phyloP scores from a whole-genome alignment of 2,113 vertebrate genomes.

The Prietella phreatophila region DNA sequence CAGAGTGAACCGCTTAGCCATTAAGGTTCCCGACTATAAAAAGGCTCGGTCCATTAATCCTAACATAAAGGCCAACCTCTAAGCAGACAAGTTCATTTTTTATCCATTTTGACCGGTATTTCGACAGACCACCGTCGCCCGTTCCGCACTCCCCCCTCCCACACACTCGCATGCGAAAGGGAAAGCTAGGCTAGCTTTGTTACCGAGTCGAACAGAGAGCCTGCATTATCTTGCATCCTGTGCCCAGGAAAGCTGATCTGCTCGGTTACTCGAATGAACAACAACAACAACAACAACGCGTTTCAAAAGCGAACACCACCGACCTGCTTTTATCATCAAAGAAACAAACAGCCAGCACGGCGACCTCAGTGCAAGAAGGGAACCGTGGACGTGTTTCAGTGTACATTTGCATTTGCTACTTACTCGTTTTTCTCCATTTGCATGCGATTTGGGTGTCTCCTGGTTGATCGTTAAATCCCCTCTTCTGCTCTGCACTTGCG shows the following conservation, averaged over 20 bases:
- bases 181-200: slow-evolving; percentile 20
- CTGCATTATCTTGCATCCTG: slow-evolving; percentile 24
- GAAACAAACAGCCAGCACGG: not conserved
- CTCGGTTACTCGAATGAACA: slow-evolving; percentile 25
- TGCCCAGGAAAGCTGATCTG: slow-evolving; percentile 11
- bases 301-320: not conserved
- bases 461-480: slow-evolving; percentile 76
- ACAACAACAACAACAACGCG: not conserved
- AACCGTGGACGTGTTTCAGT: not conserved
- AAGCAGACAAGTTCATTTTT: not conserved
- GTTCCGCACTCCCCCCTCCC: not conserved
- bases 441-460: slow-evolving; percentile 71
- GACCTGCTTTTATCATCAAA: slow-evolving; percentile 6
- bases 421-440: slow-evolving; percentile 83
- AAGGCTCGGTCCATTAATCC: not conserved
- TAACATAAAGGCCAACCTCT: slow-evolving; percentile 11
- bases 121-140: not conserved
- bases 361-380: not conserved
- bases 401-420: slow-evolving; percentile 60
- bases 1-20: not conserved
- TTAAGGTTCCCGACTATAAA: not conserved
- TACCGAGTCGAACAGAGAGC: not conserved
- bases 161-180: not conserved
- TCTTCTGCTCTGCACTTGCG: slow-evolving; percentile 72
- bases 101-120: not conserved